Evolutionary conservation across 2,797 vertebrate genomes (phyloP).

Genomic region (Chloroceryle amazona): DNA sequence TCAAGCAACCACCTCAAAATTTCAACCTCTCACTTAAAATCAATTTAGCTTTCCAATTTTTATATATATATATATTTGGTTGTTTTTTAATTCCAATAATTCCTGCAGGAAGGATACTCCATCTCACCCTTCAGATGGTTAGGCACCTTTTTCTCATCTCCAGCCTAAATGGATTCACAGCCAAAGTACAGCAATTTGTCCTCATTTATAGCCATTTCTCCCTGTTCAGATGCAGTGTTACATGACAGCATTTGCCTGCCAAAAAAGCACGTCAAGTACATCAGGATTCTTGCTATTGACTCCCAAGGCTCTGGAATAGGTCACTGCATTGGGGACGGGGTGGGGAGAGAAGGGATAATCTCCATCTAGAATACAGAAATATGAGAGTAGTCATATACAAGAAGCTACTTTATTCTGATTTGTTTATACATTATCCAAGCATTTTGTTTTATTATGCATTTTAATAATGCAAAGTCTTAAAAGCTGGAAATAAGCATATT

Average conservation of each 20-base stretch:
- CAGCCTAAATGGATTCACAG: background rate
- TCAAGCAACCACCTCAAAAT: background rate
- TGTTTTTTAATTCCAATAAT: background rate
- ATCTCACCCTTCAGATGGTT: background rate
- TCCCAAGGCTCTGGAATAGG: background rate
- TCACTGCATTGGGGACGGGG: background rate
- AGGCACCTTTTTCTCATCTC: background rate
- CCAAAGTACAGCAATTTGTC: background rate
- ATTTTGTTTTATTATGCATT: slow-evolving; percentile 74
- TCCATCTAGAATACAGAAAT: background rate
- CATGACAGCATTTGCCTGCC: background rate
- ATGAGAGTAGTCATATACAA: slow-evolving; percentile 55
- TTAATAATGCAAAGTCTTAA: slow-evolving; percentile 73
- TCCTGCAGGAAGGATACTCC: background rate
- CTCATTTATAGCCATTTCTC: slow-evolving; percentile 30
- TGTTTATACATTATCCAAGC: slow-evolving; percentile 71
- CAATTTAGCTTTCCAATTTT: background rate
- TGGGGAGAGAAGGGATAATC: background rate
- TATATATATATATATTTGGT: too few species aligned
- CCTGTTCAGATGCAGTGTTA: background rate
- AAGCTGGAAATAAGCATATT: slow-evolving; percentile 66
- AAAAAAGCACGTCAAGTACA: background rate
- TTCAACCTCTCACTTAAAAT: background rate
- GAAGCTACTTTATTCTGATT: slow-evolving; percentile 51
- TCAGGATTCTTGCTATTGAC: background rate